Base-by-base conservation (phyloP, 2,888 invertebrate genomes). In the Calliopum simillimum region DNA sequence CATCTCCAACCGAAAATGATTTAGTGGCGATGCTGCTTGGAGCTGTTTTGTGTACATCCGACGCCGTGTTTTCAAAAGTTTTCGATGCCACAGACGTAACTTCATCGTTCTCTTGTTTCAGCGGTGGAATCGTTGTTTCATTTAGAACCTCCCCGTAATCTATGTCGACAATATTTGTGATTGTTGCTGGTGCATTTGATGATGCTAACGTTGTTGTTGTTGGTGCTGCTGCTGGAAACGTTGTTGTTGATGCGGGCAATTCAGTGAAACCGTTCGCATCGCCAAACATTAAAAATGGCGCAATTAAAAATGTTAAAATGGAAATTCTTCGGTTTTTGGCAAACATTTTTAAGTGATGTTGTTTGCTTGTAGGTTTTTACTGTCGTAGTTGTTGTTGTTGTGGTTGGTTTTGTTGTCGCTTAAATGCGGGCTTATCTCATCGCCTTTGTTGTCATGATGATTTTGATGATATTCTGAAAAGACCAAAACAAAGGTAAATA, bases 221-320 rank as follows among this genome's bases (percentile, higher is more conserved):
- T 64, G 71, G 62, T 13, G 70, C 23, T 65, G 72, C 19, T 64
- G 53, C 25, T 65, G 70, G 47, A 62, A 71, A 68, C 65, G 70
- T 43, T 43, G 63, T 25, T 71, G 56, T 46, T 47, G n/a, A 25
- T 56, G 61, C 53, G 5, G 53, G 53, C 51, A 62, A 16, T 19
- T 63, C 68, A 44, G 14, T 55, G 64, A 43, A 61, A 33, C 55
- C 66, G 55, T 69, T 70, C 56, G 68, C 71, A 49, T 68, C 71
- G 69, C 72, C 76, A 75, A 73, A 74, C 68, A 71, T 76, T 56
- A 73, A 65, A 70, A 73, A 71, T 70, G 73, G 67, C 72, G 76
- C 75, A 75, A 81, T 80, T 78, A 77, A 75, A 77, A 79, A 78
- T 76, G 77, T 77, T 71, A 81, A 78, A 78, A 81, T 78, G 75